A percentile compares a stretch with the other conserved stretches of the same genome.
These are phyloP conservation scores for Chiroxiphia lanceolata DNA, from an alignment of 2,797 vertebrate species.

Conservation along the genomic window DNA sequence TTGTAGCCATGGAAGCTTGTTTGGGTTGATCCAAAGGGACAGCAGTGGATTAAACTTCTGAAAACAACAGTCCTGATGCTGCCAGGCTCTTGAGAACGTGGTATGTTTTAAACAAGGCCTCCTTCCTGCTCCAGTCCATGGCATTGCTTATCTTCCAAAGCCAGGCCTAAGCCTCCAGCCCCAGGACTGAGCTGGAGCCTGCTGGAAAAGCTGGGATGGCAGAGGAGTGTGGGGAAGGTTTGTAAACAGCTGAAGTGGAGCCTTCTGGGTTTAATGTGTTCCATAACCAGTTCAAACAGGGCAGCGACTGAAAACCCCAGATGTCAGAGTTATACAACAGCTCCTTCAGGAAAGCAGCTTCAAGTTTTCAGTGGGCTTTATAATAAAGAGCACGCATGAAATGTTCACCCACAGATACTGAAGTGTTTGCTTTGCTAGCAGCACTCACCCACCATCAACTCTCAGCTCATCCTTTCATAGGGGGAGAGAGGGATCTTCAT, in stretches of 20 bases:
- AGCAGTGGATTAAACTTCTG: neutral
- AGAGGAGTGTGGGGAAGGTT: neutral
- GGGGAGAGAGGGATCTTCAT: conserved; percentile 33
- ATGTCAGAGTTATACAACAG: conserved; percentile 55
- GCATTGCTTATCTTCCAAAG: neutral
- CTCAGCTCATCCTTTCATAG: conserved; percentile 44
- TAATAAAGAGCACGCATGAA: conserved; percentile 39
- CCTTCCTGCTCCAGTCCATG: neutral
- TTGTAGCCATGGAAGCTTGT: neutral
- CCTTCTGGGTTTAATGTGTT: conserved; percentile 35
- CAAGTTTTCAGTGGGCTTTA: conserved; percentile 50
- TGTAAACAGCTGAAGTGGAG: conserved; percentile 50
- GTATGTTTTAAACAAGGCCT: neutral
- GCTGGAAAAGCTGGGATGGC: neutral
- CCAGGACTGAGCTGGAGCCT: neutral
- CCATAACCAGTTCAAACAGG: conserved; percentile 35
- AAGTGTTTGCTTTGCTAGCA: conserved; percentile 58
- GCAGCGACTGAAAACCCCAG: conserved; percentile 14
- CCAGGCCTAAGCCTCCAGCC: neutral
- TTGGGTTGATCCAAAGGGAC: neutral
- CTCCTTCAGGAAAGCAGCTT: conserved; percentile 47
- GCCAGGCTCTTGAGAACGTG: neutral
- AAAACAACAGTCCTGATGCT: neutral
- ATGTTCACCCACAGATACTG: conserved; percentile 52
- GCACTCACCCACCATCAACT: conserved; percentile 42